Percentiles rank a stretch among this genome's conserved stretches.
These are phyloP conservation scores for Sepioteuthis lessoniana DNA, from an alignment of 2,888 invertebrate species.

Conservation along the genomic window DNA sequence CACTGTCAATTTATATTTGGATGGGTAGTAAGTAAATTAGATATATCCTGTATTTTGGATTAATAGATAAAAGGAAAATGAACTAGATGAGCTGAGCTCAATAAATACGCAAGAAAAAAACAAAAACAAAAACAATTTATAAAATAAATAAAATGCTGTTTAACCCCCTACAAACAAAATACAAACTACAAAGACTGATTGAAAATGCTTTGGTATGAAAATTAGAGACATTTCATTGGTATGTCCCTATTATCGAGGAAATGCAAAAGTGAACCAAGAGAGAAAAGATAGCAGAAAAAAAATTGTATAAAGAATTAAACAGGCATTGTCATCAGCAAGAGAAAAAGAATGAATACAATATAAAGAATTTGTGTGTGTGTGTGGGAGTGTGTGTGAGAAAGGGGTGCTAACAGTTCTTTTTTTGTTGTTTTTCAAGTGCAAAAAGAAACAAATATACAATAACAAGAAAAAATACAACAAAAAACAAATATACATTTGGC, in stretches of 20 bases:
- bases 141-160: no score
- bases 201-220: not conserved
- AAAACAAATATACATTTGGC: not conserved
- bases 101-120: not conserved
- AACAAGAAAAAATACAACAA: not conserved
- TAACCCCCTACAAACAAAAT: not conserved
- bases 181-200: not conserved
- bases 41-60: not conserved
- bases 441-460: not conserved
- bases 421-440: no score
- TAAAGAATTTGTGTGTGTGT: not conserved
- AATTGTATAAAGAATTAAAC: not conserved
- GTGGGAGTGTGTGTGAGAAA: no score
- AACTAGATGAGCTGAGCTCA: not conserved
- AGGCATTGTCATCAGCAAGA: not conserved
- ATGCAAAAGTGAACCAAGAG: not conserved
- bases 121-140: not conserved
- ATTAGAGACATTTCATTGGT: slow-evolving; percentile 7
- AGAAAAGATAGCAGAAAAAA: not conserved
- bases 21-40: no score
- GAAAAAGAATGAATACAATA: not conserved
- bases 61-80: not conserved
- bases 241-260: not conserved
- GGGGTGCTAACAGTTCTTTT: no score
- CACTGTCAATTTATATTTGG: no score